Evolutionary conservation across 2,113 vertebrate genomes (phyloP), one percentile per base, ranked within the genome.

Genomic region (Actenoides hombroni): DNA sequence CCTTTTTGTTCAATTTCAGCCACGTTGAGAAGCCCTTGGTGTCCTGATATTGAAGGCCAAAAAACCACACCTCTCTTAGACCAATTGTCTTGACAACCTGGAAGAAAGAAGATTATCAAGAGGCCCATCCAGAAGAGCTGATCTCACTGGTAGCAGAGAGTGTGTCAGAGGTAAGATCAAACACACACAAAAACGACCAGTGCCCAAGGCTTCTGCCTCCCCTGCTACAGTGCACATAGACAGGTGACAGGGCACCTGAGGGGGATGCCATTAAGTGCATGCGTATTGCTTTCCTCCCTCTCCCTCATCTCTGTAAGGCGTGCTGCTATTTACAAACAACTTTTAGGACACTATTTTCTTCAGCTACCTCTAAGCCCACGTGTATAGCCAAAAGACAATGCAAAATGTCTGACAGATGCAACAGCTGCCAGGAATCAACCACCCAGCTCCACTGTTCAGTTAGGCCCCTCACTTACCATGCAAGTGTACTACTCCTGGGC

Each of bases 1-100:
- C 99, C 99, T 99, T 99, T 97, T 99, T 99, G 97, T 99, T 99
- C 93, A 99, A 97, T 96, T 99, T 99, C 88, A 99, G 98, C 99
- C 99, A 99, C 9, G 99, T 99, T 17, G 99, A 99, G 96, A 99
- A 99, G 85, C 99, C 99, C 95, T 99, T 99, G 78, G 99, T 99
- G 81, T 99, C 99, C 95, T 99, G 99, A 96, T 99, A 99, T 83
- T 99, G 99, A 81, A 99, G 99, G 68, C 99, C 99, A 92, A 99
- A 99, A 97, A 99, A 99, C 99, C 99, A 99, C 79, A 99, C 99
- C 96, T 99, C 99, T 91, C 99, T 98, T 57, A 99, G 98, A 37
- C 99, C 99, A 42, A 99, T 99, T 51, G 99, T 99, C 98, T 99
- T 99, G 95, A 99, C 99, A 49, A 99, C 99, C 99, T 99, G 81